Percentiles rank a stretch among this genome's conserved stretches.
These are phyloP conservation scores for Megastigmus dorsalis DNA, from an alignment of 2,888 invertebrate genomes.

Conservation along the genomic window DNA sequence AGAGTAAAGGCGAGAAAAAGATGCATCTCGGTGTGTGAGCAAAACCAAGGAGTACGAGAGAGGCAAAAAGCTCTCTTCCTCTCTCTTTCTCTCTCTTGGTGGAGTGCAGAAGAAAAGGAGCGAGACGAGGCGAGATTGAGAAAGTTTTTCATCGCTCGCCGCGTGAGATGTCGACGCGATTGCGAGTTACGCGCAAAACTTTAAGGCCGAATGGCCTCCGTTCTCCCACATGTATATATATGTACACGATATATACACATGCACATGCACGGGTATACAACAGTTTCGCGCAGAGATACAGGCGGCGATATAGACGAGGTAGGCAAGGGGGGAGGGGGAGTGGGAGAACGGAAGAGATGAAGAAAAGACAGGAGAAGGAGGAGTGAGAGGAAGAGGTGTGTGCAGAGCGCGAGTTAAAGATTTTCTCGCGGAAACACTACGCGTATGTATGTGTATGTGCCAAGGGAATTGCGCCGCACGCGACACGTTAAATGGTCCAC, in stretches of 20 bases:
- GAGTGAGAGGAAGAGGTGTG: neutral
- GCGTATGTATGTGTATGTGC: neutral
- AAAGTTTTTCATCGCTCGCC: conserved; percentile 64
- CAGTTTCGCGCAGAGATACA: conserved; percentile 7
- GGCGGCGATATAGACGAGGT: neutral
- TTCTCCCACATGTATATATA: no score
- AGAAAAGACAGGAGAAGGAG: neutral
- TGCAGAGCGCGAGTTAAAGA: neutral
- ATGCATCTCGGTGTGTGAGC: neutral
- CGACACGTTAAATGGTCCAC: conserved; percentile 39
- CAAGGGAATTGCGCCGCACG: neutral
- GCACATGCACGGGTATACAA: neutral
- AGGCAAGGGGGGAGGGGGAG: neutral
- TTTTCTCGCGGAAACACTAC: neutral
- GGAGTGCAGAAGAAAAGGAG: conserved; percentile 26
- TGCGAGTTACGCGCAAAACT: conserved; percentile 59
- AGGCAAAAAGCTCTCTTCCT: no score
- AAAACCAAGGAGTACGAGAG: conserved; percentile 36
- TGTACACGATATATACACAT: no score
- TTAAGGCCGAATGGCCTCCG: conserved; percentile 36
- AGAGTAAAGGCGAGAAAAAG: neutral
- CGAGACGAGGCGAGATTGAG: conserved; percentile 58
- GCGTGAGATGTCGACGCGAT: conserved; percentile 59
- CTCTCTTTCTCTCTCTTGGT: neutral
- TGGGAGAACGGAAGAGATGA: neutral